Percentiles rank a stretch among this genome's conserved stretches.
phyloP scores from a whole-genome alignment of 2,113 vertebrate species.

The Hemichromis elongatus region DNA sequence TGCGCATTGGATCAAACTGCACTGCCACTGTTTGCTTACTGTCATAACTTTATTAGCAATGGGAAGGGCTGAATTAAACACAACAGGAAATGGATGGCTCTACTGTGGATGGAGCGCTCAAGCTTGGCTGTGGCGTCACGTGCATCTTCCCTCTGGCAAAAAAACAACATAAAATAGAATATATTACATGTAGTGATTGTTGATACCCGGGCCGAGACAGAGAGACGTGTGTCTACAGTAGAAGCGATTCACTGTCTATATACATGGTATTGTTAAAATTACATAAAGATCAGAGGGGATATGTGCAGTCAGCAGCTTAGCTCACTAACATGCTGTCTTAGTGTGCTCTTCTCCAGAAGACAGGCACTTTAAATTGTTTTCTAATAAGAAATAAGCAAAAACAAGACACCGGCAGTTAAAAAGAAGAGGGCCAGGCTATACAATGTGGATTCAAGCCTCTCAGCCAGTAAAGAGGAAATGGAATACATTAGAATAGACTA shows the following conservation, averaged over 20 bases:
- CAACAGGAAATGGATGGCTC: neutral
- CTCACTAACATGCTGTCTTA: neutral
- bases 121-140: neutral
- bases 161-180: neutral
- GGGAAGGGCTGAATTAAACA: constrained; percentile 10
- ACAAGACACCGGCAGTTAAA: neutral
- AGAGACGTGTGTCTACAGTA: neutral
- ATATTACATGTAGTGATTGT: constrained; percentile 18
- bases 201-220: neutral
- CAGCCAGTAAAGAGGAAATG: neutral
- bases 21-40: constrained; percentile 13
- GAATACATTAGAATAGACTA: constrained; percentile 47
- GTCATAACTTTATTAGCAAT: constrained; percentile 24
- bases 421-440: neutral
- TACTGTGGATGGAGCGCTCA: neutral
- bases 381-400: constrained; percentile 1
- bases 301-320: neutral
- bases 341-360: neutral
- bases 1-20: constrained; percentile 31
- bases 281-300: neutral
- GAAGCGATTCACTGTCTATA: neutral
- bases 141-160: constrained; percentile 23
- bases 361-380: neutral
- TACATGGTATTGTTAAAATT: neutral
- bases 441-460: constrained; percentile 8